These are phyloP conservation scores for Merodon equestris DNA, from an alignment of 2,888 invertebrate genomes.

Conservation along the genomic window DNA sequence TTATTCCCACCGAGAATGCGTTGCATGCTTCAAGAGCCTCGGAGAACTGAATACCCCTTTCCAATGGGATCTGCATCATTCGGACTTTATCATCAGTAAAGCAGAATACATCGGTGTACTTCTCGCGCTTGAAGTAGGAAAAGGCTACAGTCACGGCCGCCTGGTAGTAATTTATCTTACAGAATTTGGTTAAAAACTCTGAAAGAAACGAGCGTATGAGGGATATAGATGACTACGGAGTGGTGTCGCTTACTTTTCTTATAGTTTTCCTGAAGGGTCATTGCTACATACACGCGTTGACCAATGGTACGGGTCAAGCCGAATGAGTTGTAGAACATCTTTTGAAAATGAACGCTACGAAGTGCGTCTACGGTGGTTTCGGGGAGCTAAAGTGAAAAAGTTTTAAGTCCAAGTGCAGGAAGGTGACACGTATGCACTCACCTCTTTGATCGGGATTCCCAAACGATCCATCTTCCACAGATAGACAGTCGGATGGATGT, in stretches of 20 bases:
- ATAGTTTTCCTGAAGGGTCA: slow-evolving; percentile 75
- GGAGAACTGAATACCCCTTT: slow-evolving; percentile 67
- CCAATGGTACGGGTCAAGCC: slow-evolving; percentile 55
- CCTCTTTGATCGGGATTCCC: slow-evolving; percentile 38
- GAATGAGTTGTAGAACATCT: slow-evolving; percentile 59
- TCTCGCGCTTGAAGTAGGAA: slow-evolving; percentile 74
- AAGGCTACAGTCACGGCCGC: slow-evolving; percentile 75
- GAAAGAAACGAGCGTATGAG: slow-evolving; percentile 13
- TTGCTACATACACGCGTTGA: slow-evolving; percentile 73
- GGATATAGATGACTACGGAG: neutral
- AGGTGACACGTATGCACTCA: neutral
- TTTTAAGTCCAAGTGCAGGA: neutral
- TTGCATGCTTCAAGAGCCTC: slow-evolving; percentile 67
- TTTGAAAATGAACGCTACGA: slow-evolving; percentile 47
- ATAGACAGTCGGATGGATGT: slow-evolving; percentile 73
- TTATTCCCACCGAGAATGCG: slow-evolving; percentile 44
- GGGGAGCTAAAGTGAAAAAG: slow-evolving; percentile 29
- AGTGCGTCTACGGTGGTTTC: neutral
- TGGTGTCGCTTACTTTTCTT: slow-evolving; percentile 71
- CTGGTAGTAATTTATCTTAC: slow-evolving; percentile 73
- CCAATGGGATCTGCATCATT: slow-evolving; percentile 72
- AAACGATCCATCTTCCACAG: slow-evolving; percentile 70
- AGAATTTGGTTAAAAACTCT: slow-evolving; percentile 72
- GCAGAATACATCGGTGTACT: slow-evolving; percentile 71
- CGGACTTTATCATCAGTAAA: slow-evolving; percentile 71